Conservation (phyloP, 2,797 vertebrate genomes). For the Coilia nasus region DNA sequence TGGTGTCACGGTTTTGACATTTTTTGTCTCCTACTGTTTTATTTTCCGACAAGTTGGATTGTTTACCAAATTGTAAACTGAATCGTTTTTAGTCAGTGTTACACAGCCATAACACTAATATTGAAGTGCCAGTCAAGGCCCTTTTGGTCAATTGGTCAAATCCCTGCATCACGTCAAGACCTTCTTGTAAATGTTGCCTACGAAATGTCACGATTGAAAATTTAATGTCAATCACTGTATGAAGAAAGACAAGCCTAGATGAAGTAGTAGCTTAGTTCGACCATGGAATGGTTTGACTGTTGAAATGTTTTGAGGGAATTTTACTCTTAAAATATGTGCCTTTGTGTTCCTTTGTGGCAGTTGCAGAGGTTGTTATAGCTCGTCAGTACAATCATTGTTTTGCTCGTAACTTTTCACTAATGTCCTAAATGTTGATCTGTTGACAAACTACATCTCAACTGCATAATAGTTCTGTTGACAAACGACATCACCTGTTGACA, state of each 20-base stretch:
- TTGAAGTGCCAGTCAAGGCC: neutral
- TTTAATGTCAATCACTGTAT: conserved; percentile 20
- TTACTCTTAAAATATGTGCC: neutral
- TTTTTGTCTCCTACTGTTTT: neutral
- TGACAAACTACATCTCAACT: neutral
- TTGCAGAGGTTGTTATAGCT: neutral
- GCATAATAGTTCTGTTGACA: neutral
- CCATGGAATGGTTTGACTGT: conserved; percentile 3
- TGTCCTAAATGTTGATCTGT: neutral
- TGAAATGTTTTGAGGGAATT: conserved; percentile 13
- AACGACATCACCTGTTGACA: neutral
- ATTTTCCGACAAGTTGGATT: neutral
- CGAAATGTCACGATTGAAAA: neutral
- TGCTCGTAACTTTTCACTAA: neutral
- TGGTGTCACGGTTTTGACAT: neutral
- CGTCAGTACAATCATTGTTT: neutral
- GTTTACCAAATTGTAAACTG: neutral
- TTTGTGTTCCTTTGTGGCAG: neutral
- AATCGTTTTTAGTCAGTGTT: neutral
- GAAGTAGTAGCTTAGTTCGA: neutral
- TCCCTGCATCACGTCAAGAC: neutral
- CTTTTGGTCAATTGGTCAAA: neutral
- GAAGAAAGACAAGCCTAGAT: neutral
- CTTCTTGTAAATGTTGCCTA: conserved; percentile 7
- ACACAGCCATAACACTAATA: conserved; percentile 12